phyloP scores from a whole-genome alignment of 2,888 invertebrate genomes.

The Micoletzkya japonica region DNA sequence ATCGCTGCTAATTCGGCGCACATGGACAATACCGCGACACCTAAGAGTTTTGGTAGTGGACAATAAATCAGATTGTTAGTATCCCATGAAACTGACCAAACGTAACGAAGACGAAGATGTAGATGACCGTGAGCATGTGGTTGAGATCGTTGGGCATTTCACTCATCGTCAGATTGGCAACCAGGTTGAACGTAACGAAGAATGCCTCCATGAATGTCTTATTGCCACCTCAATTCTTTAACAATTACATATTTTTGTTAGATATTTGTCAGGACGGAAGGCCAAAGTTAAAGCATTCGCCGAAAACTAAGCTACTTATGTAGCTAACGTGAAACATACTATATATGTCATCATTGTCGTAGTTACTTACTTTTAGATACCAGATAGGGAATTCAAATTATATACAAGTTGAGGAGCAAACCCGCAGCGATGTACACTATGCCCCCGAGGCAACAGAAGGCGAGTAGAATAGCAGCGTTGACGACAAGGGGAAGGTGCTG shows the following conservation, averaged over 20 bases:
- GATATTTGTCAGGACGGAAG: not conserved
- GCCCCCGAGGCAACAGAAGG: conserved; percentile 62
- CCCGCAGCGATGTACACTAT: conserved; percentile 59
- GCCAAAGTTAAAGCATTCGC: not conserved
- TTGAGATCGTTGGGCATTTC: conserved; percentile 61
- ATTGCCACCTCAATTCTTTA: conserved; percentile 42
- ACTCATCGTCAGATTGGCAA: conserved; percentile 63
- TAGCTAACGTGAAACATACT: not conserved
- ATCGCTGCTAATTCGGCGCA: conserved; percentile 63
- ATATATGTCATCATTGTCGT: not conserved
- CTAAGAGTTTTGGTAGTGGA: conserved; percentile 30
- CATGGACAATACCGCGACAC: conserved; percentile 63
- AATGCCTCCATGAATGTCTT: conserved; percentile 61
- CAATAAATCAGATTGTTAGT: not conserved
- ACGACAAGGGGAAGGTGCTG: conserved; percentile 60
- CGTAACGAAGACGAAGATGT: conserved; percentile 62
- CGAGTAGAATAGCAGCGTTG: conserved; percentile 61
- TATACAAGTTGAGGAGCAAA: too few relatives aligned
- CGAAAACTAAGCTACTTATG: not conserved
- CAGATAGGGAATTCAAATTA: too few relatives aligned
- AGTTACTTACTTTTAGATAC: too few relatives aligned
- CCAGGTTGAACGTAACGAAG: conserved; percentile 63
- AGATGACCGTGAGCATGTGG: conserved; percentile 57
- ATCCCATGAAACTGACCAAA: conserved; percentile 46
- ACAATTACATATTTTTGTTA: not conserved